Evolutionary conservation across 2,797 vertebrate genomes (phyloP).

Genomic region (Adelosebastes latens): DNA sequence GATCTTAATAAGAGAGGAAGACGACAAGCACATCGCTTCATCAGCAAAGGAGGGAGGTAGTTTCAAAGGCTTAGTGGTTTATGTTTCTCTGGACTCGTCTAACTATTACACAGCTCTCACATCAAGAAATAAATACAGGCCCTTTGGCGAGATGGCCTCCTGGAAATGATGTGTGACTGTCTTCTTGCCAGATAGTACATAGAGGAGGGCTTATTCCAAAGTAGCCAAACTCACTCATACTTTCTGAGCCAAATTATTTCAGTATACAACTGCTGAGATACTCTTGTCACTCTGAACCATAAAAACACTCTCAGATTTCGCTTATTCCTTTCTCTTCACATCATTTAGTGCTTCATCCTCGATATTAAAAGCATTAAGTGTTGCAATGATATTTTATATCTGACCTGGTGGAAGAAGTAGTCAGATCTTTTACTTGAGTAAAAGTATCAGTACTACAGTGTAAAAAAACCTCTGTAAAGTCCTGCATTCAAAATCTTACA

Average conservation of each 20-base stretch:
- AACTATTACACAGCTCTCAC: not conserved
- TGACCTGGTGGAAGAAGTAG: not conserved
- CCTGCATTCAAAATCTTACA: too few species aligned
- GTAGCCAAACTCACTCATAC: slow-evolving; percentile 7
- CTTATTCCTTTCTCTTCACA: not conserved
- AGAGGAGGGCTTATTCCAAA: slow-evolving; percentile 2
- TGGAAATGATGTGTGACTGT: slow-evolving; percentile 28
- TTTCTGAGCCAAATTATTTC: not conserved
- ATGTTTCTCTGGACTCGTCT: slow-evolving; percentile 18
- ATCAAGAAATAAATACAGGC: slow-evolving; percentile 12
- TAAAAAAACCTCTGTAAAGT: too few species aligned
- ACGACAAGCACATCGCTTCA: slow-evolving; percentile 11
- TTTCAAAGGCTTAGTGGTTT: slow-evolving; percentile 20
- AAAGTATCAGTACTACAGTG: too few species aligned
- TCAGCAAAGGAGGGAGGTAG: not conserved
- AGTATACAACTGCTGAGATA: not conserved
- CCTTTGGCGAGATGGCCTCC: slow-evolving; percentile 30
- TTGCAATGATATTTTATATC: not conserved
- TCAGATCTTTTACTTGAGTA: too few species aligned
- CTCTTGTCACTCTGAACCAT: not conserved
- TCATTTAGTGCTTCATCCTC: not conserved
- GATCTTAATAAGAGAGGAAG: slow-evolving; percentile 7
- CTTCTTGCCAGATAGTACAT: slow-evolving; percentile 1
- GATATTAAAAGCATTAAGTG: not conserved
- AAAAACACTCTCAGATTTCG: not conserved